Percentiles rank a stretch among this genome's conserved stretches.
phyloP scores from a whole-genome alignment of 1,140 invertebrate genomes.

The Trypoxylus dichotomus region DNA sequence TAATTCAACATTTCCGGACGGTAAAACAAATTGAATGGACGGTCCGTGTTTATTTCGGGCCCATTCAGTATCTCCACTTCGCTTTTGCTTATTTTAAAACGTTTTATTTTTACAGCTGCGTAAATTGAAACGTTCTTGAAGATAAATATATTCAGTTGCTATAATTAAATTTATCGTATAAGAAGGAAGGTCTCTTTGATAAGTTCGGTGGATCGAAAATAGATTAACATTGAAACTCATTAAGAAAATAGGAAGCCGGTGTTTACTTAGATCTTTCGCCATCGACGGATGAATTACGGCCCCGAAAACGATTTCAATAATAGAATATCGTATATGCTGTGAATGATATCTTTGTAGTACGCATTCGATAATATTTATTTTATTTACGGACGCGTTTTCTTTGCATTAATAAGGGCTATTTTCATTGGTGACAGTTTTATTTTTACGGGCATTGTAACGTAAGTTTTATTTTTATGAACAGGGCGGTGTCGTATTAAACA shows the following conservation, averaged over 20 bases:
- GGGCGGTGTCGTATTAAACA: no score
- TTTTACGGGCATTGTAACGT: neutral
- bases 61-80: slow-evolving; percentile 13
- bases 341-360: neutral
- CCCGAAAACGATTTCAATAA: neutral
- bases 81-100: slow-evolving; percentile 6
- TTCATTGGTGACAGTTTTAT: neutral
- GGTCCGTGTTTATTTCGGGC: slow-evolving; percentile 15
- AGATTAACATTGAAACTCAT: neutral
- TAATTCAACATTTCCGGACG: slow-evolving; percentile 4
- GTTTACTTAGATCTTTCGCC: neutral
- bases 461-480: no score
- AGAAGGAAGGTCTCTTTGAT: slow-evolving; percentile 11
- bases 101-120: slow-evolving; percentile 17
- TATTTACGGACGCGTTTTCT: neutral
- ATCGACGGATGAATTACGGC: neutral
- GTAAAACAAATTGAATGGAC: slow-evolving; percentile 13
- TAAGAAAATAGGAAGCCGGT: neutral
- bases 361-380: neutral
- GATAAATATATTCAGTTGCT: slow-evolving; percentile 19
- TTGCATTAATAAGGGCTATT: neutral
- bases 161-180: neutral
- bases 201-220: neutral
- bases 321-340: neutral
- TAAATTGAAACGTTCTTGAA: slow-evolving; percentile 21